Conservation (phyloP, 2,888 invertebrate genomes). For the Synergus itoensis region DNA sequence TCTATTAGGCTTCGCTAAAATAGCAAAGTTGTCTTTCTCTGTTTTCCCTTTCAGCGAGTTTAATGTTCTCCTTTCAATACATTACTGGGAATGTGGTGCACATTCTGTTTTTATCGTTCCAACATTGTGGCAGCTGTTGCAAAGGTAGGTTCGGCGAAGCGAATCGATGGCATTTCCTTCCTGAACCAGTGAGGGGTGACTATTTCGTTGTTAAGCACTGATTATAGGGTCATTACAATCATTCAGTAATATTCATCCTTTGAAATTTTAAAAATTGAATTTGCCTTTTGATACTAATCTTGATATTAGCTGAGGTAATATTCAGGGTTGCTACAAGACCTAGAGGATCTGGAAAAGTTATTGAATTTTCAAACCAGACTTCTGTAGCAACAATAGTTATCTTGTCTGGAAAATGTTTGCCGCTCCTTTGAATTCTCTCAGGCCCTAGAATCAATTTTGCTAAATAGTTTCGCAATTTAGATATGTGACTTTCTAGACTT, state of each 20-base stretch:
- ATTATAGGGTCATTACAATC: constrained; percentile 38
- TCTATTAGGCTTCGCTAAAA: not conserved
- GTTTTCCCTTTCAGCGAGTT: constrained; percentile 1
- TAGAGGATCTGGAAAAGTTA: too few species aligned
- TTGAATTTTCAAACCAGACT: too few species aligned
- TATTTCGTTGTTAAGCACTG: constrained; percentile 35
- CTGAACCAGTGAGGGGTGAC: constrained; percentile 47
- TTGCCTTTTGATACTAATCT: not conserved
- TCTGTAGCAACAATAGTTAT: too few species aligned
- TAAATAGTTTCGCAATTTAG: not conserved
- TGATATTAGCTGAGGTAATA: too few species aligned
- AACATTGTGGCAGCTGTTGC: constrained; percentile 57
- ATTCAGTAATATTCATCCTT: constrained; percentile 2
- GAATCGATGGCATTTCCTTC: constrained; percentile 59
- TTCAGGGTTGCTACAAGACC: too few species aligned
- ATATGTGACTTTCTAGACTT: not conserved
- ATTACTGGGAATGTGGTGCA: constrained; percentile 3
- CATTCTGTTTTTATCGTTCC: constrained; percentile 42
- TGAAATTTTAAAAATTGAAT: not conserved
- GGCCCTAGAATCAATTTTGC: not conserved
- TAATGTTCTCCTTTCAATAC: constrained; percentile 5
- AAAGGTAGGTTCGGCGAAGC: constrained; percentile 52
- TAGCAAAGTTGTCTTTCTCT: not conserved
- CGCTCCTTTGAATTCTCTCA: not conserved
- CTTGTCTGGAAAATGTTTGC: not conserved